Evolutionary conservation across 2,113 vertebrate genomes (phyloP).

Genomic region (Dasyprocta punctata): DNA sequence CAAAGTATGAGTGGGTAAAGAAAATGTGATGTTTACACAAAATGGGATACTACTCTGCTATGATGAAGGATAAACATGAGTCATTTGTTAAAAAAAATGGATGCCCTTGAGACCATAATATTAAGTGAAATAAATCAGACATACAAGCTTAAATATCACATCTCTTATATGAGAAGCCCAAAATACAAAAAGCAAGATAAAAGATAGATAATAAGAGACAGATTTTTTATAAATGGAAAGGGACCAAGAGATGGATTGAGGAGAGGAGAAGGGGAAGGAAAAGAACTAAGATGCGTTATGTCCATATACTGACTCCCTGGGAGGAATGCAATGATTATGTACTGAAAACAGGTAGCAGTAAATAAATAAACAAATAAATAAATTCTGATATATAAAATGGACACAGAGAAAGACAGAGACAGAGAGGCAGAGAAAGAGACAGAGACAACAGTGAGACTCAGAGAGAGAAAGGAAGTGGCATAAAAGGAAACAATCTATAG

Average conservation of each 20-base stretch:
- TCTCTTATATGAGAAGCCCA: neutral
- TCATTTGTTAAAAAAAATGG: neutral
- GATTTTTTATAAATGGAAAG: neutral
- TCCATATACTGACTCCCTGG: neutral
- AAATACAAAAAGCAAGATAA: neutral
- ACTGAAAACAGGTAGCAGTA: neutral
- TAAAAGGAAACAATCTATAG: conserved; percentile 21
- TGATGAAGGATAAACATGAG: neutral
- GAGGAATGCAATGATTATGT: too few relatives aligned
- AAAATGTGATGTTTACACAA: neutral
- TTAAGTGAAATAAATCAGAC: neutral
- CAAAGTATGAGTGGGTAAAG: neutral
- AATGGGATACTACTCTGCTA: neutral
- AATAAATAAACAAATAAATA: neutral
- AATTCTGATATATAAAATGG: conserved; percentile 12
- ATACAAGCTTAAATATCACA: neutral
- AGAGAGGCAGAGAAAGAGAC: neutral
- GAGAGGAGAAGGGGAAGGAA: neutral
- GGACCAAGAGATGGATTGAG: neutral
- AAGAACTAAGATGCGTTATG: neutral
- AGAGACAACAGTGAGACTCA: neutral
- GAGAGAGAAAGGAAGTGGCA: neutral
- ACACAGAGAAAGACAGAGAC: neutral
- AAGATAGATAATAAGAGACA: neutral
- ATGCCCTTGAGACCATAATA: neutral